phyloP scores from a whole-genome alignment of 1,140 invertebrate species.

The Rhyacophila brunnea region DNA sequence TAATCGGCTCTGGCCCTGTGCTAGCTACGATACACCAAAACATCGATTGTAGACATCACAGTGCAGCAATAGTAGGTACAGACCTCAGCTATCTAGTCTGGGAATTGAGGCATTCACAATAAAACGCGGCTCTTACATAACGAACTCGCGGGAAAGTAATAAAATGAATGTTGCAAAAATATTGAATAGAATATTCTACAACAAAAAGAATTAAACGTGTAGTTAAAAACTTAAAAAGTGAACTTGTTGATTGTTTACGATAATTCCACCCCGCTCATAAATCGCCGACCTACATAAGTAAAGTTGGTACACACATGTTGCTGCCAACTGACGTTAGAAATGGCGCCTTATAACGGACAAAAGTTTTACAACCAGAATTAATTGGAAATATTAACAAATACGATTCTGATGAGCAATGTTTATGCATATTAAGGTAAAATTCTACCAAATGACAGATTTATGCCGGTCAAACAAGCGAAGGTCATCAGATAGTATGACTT shows the following conservation, averaged over 20 bases:
- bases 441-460: too few species aligned
- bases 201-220: slow-evolving; percentile 1
- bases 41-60: slow-evolving; percentile 19
- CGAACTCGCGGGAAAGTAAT: neutral
- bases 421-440: too few species aligned
- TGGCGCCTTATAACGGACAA: slow-evolving; percentile 20
- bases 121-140: slow-evolving; percentile 12
- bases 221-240: too few species aligned
- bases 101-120: slow-evolving; percentile 4
- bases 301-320: slow-evolving; percentile 21
- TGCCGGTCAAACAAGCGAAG: slow-evolving; percentile 18
- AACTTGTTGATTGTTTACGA: slow-evolving; percentile 30
- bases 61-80: neutral
- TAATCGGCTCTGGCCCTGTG: too few species aligned
- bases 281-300: slow-evolving; percentile 19
- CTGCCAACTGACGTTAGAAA: slow-evolving; percentile 19
- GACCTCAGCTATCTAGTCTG: neutral
- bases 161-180: neutral
- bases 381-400: neutral
- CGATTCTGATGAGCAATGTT: too few species aligned
- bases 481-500: slow-evolving; percentile 18
- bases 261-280: slow-evolving; percentile 2
- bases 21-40: too few species aligned
- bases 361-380: neutral
- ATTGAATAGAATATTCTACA: neutral